Base-by-base conservation (phyloP, 2,113 vertebrate species). In the Helogale parvula region DNA sequence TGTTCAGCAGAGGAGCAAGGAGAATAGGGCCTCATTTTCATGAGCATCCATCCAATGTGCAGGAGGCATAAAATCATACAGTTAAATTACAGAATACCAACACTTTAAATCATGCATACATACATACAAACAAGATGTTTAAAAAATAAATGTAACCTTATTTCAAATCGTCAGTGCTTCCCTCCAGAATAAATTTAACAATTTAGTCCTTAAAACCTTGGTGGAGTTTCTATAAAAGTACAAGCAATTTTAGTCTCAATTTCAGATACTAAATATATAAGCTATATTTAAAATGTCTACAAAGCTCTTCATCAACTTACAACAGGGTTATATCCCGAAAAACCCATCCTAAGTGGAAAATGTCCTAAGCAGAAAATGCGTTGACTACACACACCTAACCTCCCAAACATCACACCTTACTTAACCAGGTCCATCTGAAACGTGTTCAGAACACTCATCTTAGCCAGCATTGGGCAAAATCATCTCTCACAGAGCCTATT, bases 121-220 rank as follows among this genome's bases (percentile, higher is more conserved):
- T 98, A 98, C 98, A 98, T 98, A 98, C 92, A 99, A 99, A 98
- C 97, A 98, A 98, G 98, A 97, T 98, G 97, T 98, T 98, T 98
- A 92, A 98, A 98, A 98, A 99, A 98, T 98, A 98, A 98, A 98
- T 96, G 91, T 98, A 98, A 98, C 98, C 97, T 98, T 98, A 98
- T 98, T 99, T 99, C 98, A 98, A 98, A 98, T 94, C 87, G 29
- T 82, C 97, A 97, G 98, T 97, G 91, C 94, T 98, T 94, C 87
- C 87, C 96, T 98, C 94, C 93, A 98, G 98, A 98, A 99, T 98
- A 97, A 98, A 98, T 98, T 98, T 99, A 98, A 96, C 93, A 97
- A 96, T 99, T 99, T 98, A 98, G 85, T 96, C 96, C 98, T 97
- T 98, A 98, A 98, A 98, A 97, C 74, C 65, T 96, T 98, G 97